Evolutionary conservation across 2,113 vertebrate genomes (phyloP).

Genomic region (Pseudopipra pipra): DNA sequence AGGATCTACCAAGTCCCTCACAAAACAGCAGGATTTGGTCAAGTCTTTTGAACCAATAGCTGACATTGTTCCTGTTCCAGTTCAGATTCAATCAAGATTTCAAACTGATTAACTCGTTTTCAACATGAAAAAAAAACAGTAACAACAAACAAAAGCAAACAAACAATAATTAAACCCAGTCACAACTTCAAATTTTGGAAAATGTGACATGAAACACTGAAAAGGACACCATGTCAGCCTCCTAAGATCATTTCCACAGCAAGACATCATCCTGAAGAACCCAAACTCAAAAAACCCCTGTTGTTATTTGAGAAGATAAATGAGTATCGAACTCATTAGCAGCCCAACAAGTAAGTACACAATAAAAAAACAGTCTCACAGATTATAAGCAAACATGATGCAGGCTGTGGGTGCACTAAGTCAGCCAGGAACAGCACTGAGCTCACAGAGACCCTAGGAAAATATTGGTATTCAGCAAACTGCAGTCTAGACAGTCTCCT

Average conservation of each 20-base stretch:
- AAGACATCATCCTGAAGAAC: not conserved
- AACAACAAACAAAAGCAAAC: not conserved
- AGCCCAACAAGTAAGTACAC: not conserved
- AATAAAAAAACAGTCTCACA: not conserved
- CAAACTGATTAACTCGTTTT: not conserved
- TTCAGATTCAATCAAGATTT: not conserved
- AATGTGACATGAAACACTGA: not conserved
- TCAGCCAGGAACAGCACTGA: not conserved
- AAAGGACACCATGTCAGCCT: accelerated
- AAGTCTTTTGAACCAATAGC: not conserved
- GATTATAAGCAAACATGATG: not conserved
- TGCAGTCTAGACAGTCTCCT: not conserved
- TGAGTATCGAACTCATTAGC: not conserved
- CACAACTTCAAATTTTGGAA: not conserved
- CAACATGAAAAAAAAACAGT: not conserved
- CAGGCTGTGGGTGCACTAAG: not conserved
- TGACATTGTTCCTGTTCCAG: not conserved
- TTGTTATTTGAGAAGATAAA: not conserved
- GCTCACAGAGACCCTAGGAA: not conserved
- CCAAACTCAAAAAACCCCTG: not conserved
- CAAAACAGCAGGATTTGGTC: not conserved
- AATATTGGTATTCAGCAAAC: not conserved
- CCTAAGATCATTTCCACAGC: not conserved
- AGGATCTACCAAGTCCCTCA: not conserved
- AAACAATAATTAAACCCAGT: not conserved